Evolutionary conservation across 2,888 invertebrate genomes (phyloP), one percentile per base, ranked within the genome.

Genomic region (Silvanus unidentatus): DNA sequence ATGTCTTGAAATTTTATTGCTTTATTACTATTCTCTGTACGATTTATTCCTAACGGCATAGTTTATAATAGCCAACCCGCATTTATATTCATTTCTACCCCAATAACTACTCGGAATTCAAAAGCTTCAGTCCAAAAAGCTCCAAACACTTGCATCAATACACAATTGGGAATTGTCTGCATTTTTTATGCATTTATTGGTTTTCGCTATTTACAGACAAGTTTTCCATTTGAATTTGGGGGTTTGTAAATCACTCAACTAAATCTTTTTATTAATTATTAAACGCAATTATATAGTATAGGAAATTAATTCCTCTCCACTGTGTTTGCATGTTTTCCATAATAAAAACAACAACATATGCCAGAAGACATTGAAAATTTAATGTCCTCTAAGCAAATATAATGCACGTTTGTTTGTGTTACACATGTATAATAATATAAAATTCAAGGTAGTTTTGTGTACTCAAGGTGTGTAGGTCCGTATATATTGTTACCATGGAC

Each of bases 101-200:
- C 8, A 28, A 32, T 12, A 32, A 32, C 32, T 12, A 5, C 51
- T 57, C 48, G 45, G 56, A 54, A 60, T 58, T 59, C 53, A 54
- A 57, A 58, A 52, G 50, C 52, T 52, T 57, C 52, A 49, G 54
- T 54, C 55, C 55, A 62, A 63, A 64, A 62, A 49, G 57, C 43
- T 48, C 43, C 42, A 55, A 59, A 48, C 61, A 52, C 51, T 59
- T 56, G 51, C 53, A 49, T 59, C 52, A 53, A 60, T 58, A 54
- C 54, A 54, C 55, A 50, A 57, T 54, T 43, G 56, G 59, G 58
- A 55, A 50, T 54, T 46, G 16, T 27, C 37, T 61, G 57, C 47
- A 62, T 62, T 60, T 62, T 63, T 63, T 56, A 60, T 62, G 42
- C 42, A 47, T 44, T 60, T 60, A 63, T 62, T 60, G 63, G 59